phyloP scores from a whole-genome alignment of 2,888 invertebrate species.

The Heliconius cydno region DNA sequence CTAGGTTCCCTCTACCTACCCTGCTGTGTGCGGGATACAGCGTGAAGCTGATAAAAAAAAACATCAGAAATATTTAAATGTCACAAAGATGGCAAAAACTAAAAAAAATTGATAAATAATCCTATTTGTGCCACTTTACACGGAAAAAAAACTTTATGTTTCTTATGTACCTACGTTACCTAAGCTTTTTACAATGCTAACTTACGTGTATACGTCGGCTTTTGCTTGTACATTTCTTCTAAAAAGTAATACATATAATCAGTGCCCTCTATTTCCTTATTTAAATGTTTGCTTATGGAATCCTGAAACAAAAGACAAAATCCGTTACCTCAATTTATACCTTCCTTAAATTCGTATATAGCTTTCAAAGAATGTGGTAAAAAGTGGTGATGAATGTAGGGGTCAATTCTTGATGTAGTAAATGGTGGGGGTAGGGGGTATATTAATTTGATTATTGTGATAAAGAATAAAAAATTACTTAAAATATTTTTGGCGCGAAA shows the following conservation, averaged over 20 bases:
- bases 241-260: constrained; percentile 87
- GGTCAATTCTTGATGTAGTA: too few species aligned
- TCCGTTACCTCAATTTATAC: too few species aligned
- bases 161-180: neutral
- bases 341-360: neutral
- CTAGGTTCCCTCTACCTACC: too few species aligned
- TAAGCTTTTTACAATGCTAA: neutral
- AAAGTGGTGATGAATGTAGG: neutral
- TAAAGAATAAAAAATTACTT: too few species aligned
- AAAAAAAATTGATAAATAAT: too few species aligned
- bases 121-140: neutral
- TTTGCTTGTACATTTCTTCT: constrained; percentile 77
- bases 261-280: constrained; percentile 61
- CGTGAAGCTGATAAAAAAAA: too few species aligned
- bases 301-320: constrained; percentile 66
- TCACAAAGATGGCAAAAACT: too few species aligned
- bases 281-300: constrained; percentile 80
- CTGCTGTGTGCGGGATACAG: too few species aligned
- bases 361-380: neutral
- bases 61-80: too few species aligned
- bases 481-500: too few species aligned
- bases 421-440: too few species aligned
- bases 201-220: constrained; percentile 68
- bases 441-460: too few species aligned
- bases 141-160: neutral